A percentile compares a stretch with the other conserved stretches of the same genome.
phyloP scores from a whole-genome alignment of 2,113 vertebrate genomes.

The Phalacrocorax brasilianus region DNA sequence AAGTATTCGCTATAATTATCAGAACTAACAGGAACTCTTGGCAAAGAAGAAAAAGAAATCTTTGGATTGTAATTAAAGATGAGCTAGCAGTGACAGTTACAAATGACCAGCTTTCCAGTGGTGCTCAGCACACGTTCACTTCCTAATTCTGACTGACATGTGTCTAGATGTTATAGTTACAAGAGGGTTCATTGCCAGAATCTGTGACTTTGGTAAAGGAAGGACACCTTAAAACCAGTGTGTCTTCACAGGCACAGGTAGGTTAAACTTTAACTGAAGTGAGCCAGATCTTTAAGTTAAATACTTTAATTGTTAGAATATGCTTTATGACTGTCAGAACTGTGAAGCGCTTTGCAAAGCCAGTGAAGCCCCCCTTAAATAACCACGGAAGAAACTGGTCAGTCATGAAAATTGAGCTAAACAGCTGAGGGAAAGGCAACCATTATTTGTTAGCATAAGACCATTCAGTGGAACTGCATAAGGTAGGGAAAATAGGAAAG shows the following conservation, averaged over 20 bases:
- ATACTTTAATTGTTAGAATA: background rate
- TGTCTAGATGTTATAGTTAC: background rate
- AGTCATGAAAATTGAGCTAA: background rate
- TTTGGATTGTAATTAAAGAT: background rate
- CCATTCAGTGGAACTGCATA: background rate
- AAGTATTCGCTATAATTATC: background rate
- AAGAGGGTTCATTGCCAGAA: background rate
- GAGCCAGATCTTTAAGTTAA: background rate
- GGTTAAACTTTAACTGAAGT: background rate
- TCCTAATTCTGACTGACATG: background rate
- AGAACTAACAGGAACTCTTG: background rate
- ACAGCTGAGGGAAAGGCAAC: background rate
- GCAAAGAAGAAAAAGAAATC: background rate
- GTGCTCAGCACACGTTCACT: fast-evolving
- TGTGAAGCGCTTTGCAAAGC: background rate
- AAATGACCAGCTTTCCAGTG: background rate
- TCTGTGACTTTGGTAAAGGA: background rate
- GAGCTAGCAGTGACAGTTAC: background rate
- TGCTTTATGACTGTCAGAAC: background rate
- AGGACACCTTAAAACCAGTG: background rate
- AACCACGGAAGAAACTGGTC: background rate
- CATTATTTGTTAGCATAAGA: background rate
- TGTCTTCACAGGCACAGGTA: background rate
- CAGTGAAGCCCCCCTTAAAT: background rate
- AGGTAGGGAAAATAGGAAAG: background rate